These are phyloP conservation scores for Brotula barbata DNA, from an alignment of 2,797 vertebrate genomes.

Conservation along the genomic window DNA sequence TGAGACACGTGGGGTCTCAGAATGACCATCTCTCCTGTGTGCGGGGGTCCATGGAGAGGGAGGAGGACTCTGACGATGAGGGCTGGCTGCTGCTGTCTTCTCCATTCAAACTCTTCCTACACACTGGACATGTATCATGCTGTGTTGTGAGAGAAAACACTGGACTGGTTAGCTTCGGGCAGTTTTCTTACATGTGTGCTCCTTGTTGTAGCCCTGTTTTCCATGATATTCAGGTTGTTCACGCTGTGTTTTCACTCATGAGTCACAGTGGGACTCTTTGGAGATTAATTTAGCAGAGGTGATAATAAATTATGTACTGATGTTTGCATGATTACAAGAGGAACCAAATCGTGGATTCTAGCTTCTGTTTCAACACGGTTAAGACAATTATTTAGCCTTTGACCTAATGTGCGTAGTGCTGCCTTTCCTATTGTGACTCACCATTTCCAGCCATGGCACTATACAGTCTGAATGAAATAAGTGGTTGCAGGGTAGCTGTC, in stretches of 20 bases:
- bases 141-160: slow-evolving; percentile 61
- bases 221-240: neutral
- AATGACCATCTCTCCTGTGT: slow-evolving; percentile 95
- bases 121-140: slow-evolving; percentile 98
- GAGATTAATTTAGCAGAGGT: neutral
- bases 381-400: neutral
- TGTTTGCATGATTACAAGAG: neutral
- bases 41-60: slow-evolving; percentile 85
- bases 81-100: slow-evolving; percentile 88
- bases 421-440: slow-evolving; percentile 69
- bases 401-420: neutral
- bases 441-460: slow-evolving; percentile 97
- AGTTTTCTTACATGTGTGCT: neutral
- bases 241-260: neutral
- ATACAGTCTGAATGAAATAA: slow-evolving; percentile 98
- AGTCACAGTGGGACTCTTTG: neutral
- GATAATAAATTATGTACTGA: neutral
- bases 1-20: slow-evolving; percentile 75
- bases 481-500: slow-evolving; percentile 95
- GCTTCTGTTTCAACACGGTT: neutral
- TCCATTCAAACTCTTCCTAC: slow-evolving; percentile 93
- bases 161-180: slow-evolving; percentile 18
- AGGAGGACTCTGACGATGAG: slow-evolving; percentile 77
- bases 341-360: slow-evolving; percentile 1
- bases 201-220: slow-evolving; percentile 1